Conservation (phyloP, 2,113 vertebrate species). For the Chloebia gouldiae region DNA sequence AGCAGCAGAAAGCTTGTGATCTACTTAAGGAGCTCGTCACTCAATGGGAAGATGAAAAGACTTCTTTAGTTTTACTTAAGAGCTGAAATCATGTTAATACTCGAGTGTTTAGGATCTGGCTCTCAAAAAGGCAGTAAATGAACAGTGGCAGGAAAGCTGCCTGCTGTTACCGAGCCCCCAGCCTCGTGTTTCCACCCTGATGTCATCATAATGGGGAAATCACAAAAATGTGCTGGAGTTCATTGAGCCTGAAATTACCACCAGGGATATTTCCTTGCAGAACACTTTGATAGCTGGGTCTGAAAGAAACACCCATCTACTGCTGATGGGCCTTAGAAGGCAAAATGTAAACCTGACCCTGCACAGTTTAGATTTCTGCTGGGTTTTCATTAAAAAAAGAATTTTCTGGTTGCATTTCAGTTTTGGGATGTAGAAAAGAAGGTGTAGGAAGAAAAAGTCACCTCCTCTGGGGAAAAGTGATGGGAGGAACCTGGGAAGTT, state of each 20-base stretch:
- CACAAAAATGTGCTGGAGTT: background rate
- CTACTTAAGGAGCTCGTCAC: slow-evolving; percentile 53
- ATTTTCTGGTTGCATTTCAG: background rate
- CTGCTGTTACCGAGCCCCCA: background rate
- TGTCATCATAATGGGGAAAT: background rate
- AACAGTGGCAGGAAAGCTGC: background rate
- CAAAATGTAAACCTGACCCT: background rate
- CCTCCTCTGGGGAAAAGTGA: background rate
- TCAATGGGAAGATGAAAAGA: slow-evolving; percentile 57
- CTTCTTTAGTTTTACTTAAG: slow-evolving; percentile 60
- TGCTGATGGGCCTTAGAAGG: background rate
- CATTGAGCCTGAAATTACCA: slow-evolving; percentile 11
- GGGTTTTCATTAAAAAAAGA: background rate
- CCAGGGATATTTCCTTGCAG: background rate
- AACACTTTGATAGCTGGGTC: background rate
- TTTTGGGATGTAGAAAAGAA: background rate
- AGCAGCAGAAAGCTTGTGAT: slow-evolving; percentile 45
- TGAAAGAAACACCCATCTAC: background rate
- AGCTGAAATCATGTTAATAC: slow-evolving; percentile 46
- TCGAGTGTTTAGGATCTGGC: slow-evolving; percentile 20
- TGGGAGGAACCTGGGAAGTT: background rate
- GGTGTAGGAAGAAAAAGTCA: background rate
- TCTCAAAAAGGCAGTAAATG: slow-evolving; percentile 2
- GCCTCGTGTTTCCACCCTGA: background rate
- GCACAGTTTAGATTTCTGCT: background rate